Conservation (phyloP, 2,888 invertebrate species). For the Xylocampa areola region DNA sequence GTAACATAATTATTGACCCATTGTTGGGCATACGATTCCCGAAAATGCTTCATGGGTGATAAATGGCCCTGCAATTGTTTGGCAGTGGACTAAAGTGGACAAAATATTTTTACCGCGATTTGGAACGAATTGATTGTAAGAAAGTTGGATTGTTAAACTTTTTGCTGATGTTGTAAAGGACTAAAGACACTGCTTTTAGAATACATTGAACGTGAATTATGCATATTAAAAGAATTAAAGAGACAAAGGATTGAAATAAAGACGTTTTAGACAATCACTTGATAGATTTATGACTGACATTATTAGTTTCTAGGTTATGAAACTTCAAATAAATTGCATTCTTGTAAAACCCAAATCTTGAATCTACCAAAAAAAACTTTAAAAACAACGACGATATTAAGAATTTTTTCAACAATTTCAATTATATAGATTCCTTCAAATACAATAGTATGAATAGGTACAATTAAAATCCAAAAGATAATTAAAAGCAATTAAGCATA, state of each 20-base stretch:
- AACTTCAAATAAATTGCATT: no score
- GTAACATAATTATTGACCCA: constrained; percentile 83
- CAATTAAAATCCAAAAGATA: constrained; percentile 46
- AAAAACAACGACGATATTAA: no score
- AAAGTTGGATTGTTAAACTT: constrained; percentile 52
- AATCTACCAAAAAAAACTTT: no score
- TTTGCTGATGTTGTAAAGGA: constrained; percentile 34
- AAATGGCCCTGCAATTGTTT: constrained; percentile 71
- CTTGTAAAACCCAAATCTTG: not conserved
- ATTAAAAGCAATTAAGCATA: constrained; percentile 67
- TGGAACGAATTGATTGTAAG: constrained; percentile 80
- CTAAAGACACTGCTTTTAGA: constrained; percentile 12
- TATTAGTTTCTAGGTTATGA: constrained; percentile 9
- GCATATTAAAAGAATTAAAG: constrained; percentile 43
- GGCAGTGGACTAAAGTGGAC: constrained; percentile 74
- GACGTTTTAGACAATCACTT: constrained; percentile 26
- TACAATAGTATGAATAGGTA: constrained; percentile 13
- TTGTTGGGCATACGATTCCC: constrained; percentile 77
- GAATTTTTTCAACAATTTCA: not conserved
- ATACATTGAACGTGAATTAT: constrained; percentile 45
- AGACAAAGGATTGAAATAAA: constrained; percentile 40
- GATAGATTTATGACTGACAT: constrained; percentile 40
- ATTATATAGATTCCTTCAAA: constrained; percentile 2
- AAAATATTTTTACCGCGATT: constrained; percentile 86
- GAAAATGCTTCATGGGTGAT: constrained; percentile 81